Conservation (phyloP, 2,113 vertebrate species). For the Vireo altiloquus region DNA sequence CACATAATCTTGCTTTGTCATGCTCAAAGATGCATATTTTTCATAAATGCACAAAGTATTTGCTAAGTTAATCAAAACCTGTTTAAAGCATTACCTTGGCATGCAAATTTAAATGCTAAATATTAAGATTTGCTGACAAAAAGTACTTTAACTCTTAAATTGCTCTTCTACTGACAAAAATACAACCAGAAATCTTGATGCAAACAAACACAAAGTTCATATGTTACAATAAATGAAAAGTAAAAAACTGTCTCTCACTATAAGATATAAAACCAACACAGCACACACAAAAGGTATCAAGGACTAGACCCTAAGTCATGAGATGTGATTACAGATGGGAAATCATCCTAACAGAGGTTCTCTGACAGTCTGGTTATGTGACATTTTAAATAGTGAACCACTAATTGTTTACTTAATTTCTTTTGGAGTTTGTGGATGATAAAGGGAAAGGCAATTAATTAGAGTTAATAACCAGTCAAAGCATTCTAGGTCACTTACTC, state of each 20-base stretch:
- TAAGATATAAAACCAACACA: neutral
- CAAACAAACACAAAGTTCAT: neutral
- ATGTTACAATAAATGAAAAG: neutral
- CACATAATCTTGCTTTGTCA: slow-evolving; percentile 13
- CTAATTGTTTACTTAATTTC: neutral
- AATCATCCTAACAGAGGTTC: neutral
- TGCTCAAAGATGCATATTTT: neutral
- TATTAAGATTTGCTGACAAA: neutral
- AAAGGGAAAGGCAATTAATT: slow-evolving; percentile 8
- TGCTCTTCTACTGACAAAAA: neutral
- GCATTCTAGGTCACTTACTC: slow-evolving; percentile 7
- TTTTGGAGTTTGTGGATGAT: neutral
- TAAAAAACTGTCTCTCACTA: neutral
- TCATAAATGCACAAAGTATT: neutral
- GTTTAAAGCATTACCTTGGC: neutral
- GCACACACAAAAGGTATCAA: neutral
- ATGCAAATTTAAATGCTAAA: neutral
- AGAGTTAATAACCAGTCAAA: neutral
- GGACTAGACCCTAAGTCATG: neutral
- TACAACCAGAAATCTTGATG: neutral
- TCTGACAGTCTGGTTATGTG: neutral
- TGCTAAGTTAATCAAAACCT: neutral
- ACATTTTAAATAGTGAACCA: neutral
- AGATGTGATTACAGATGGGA: neutral
- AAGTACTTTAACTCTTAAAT: neutral